phyloP scores from a whole-genome alignment of 2,113 vertebrate genomes.

The Dissostichus mawsoni region DNA sequence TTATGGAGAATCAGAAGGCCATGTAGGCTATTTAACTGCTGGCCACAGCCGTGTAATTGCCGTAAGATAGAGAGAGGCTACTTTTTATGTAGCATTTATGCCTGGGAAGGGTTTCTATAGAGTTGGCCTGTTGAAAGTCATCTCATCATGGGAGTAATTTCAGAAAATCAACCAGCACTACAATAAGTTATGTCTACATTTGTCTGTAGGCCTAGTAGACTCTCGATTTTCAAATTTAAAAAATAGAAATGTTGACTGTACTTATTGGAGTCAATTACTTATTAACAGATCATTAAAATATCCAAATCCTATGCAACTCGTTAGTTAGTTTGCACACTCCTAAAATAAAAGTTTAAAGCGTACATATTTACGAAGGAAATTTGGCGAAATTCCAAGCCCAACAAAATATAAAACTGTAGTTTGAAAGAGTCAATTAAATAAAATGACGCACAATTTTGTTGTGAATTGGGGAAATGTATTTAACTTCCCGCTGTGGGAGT shows the following conservation, averaged over 20 bases:
- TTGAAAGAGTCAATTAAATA: slow-evolving; percentile 49
- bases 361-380: not conserved
- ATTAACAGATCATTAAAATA: slow-evolving; percentile 2
- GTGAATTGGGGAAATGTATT: slow-evolving; percentile 85
- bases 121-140: slow-evolving; percentile 12
- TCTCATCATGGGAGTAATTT: not conserved
- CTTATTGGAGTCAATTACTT: not conserved
- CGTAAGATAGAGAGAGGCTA: slow-evolving; percentile 5
- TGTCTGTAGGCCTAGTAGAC: not conserved
- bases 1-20: slow-evolving; percentile 62
- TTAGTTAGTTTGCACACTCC: not conserved
- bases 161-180: not conserved
- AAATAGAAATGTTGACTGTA: not conserved
- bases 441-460: slow-evolving; percentile 79
- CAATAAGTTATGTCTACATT: not conserved
- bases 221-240: not conserved
- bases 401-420: slow-evolving; percentile 5
- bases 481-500: slow-evolving; percentile 90
- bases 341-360: not conserved
- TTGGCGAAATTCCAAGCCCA: not conserved
- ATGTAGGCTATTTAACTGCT: slow-evolving; percentile 32
- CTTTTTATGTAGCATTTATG: slow-evolving; percentile 15
- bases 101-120: slow-evolving; percentile 6
- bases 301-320: not conserved
- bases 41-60: slow-evolving; percentile 44